A percentile compares a stretch with the other conserved stretches of the same genome.
Evolutionary conservation across 2,113 vertebrate species (phyloP).

Genomic region (Glaucidium brasilianum): DNA sequence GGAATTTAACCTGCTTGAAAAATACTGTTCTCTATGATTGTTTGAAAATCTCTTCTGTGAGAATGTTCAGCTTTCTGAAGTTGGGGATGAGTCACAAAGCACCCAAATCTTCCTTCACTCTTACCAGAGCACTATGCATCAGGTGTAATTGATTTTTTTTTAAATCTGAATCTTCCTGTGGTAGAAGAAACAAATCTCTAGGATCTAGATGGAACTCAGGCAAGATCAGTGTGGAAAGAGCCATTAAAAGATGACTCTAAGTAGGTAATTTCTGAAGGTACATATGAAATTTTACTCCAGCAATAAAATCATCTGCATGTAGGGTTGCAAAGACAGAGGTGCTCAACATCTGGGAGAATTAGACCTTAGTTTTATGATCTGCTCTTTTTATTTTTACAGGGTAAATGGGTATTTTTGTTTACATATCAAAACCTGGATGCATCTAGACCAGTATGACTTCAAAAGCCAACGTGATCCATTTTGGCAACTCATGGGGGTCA

Average conservation of each 20-base stretch:
- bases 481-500: not conserved
- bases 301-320: not conserved
- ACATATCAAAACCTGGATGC: not conserved
- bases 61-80: not conserved
- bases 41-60: not conserved
- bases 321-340: not conserved
- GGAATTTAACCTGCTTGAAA: not conserved
- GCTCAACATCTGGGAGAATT: not conserved
- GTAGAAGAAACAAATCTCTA: not conserved
- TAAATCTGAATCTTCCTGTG: not conserved
- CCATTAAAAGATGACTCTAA: not conserved
- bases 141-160: not conserved
- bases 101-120: not conserved
- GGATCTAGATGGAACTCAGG: not conserved
- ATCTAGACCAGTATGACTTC: not conserved
- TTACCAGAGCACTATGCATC: accelerated
- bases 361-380: not conserved
- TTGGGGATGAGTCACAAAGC: not conserved
- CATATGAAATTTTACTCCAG: not conserved
- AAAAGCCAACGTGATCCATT: not conserved
- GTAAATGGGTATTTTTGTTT: not conserved
- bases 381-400: not conserved
- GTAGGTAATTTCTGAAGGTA: not conserved
- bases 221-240: not conserved
- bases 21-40: not conserved